Evolutionary conservation across 2,888 invertebrate genomes (phyloP), one percentile per base, ranked within the genome.

Genomic region (Trissolcus japonicus): DNA sequence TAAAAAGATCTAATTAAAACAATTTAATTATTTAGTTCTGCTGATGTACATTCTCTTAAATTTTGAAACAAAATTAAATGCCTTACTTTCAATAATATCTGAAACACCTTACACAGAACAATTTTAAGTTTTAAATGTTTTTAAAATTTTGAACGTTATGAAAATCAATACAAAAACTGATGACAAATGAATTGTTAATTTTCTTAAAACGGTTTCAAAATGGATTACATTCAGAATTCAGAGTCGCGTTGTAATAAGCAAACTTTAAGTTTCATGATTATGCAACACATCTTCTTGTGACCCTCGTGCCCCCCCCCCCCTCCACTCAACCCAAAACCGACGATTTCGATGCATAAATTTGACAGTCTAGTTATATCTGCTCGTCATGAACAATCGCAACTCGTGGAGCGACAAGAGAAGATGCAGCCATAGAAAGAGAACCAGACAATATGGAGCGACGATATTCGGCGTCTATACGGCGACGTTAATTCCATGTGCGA

Each of bases 271-370:
- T 25, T 25, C 25, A 25, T 25, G 25, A 25, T 25, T 25, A 4
- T 25, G 21, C 21, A 21, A 25, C 4, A 25, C 4, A 25, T 4
- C 25, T 19, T 19, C 2, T 25, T 25, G 25, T 25, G 25, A 25
- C 4, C 25, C 25, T 25, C 4, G 6, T 4, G 25, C 4, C 25
- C 2, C 25, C 25, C 6, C 4, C 3, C 4, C 25, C 2, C 25
- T 4, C 6, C 4, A 19, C n/a, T 14, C 43, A 43, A 3, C 43
- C 3, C 4, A 2, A 14, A 4, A 11, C 13, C 43, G 13, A 43
- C 43, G 43, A 76, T 79, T 79, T 79, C 76, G 69, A 73, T 73
- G 72, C 73, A 79, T 79, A 79, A 79, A 79, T 76, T 76, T 74
- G 74, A 69, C 69, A 74, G 76, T 73, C 76, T 7, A 50, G 17